phyloP scores from a whole-genome alignment of 2,113 vertebrate species.

The Ramphastos sulfuratus region DNA sequence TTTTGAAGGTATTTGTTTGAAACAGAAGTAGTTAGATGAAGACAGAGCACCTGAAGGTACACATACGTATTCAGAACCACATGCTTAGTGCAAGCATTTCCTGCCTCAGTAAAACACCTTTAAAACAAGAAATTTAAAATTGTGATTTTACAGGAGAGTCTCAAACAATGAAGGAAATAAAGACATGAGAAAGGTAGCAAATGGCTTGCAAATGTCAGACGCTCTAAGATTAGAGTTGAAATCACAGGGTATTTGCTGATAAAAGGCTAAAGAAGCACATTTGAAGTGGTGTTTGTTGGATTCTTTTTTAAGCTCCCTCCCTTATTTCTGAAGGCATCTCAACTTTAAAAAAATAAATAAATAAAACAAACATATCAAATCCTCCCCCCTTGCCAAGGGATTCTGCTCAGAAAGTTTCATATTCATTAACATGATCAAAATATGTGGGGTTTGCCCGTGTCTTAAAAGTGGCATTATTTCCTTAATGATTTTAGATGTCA shows the following conservation, averaged over 20 bases:
- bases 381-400: neutral
- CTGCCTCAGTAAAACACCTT: neutral
- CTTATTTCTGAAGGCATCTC: neutral
- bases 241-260: rapidly evolving
- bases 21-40: neutral
- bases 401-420: neutral
- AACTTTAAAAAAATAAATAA: neutral
- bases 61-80: rapidly evolving
- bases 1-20: neutral
- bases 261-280: neutral
- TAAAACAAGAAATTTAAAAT: neutral
- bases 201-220: neutral
- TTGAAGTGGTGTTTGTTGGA: neutral
- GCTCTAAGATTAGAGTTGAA: neutral
- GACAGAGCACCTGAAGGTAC: neutral
- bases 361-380: neutral
- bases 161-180: neutral
- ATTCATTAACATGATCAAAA: neutral
- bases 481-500: neutral
- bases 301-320: neutral
- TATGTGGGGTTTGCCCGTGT: neutral
- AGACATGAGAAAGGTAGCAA: neutral
- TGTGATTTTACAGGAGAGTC: neutral
- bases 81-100: neutral
- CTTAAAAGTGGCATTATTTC: neutral